Evolutionary conservation across 2,113 vertebrate species (phyloP).

Genomic region (Alouatta palliata): DNA sequence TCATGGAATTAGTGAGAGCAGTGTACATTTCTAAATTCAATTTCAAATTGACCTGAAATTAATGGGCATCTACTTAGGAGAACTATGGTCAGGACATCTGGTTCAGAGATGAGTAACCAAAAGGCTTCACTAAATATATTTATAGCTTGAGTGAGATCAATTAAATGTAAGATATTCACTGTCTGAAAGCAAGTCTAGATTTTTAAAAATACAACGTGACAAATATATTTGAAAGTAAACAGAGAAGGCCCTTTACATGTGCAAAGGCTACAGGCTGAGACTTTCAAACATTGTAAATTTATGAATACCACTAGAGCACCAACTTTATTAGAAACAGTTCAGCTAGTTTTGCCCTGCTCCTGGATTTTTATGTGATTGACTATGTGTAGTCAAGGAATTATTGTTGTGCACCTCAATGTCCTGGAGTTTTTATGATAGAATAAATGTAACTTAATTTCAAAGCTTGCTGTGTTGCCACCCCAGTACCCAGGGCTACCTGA

Average conservation of each 20-base stretch:
- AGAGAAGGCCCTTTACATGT: neutral
- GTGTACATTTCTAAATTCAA: neutral
- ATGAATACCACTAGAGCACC: neutral
- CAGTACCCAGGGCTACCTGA: neutral
- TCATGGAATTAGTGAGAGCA: neutral
- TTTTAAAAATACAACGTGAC: neutral
- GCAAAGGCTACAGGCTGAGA: neutral
- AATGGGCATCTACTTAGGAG: neutral
- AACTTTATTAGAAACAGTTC: neutral
- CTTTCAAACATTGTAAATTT: neutral
- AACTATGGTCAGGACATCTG: neutral
- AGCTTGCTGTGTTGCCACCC: neutral
- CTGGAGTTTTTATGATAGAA: conserved; percentile 18
- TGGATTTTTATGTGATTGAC: neutral
- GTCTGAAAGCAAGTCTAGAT: neutral
- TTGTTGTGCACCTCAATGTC: neutral
- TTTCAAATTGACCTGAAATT: conserved; percentile 6
- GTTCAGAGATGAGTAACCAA: neutral
- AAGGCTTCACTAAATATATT: neutral
- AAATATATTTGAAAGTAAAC: conserved; percentile 35
- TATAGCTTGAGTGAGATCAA: neutral
- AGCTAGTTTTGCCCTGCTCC: neutral
- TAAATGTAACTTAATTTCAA: neutral
- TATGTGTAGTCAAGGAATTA: neutral
- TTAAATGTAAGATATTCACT: neutral